Evolutionary conservation across 2,113 vertebrate genomes (phyloP).

Genomic region (Pitta sordida): DNA sequence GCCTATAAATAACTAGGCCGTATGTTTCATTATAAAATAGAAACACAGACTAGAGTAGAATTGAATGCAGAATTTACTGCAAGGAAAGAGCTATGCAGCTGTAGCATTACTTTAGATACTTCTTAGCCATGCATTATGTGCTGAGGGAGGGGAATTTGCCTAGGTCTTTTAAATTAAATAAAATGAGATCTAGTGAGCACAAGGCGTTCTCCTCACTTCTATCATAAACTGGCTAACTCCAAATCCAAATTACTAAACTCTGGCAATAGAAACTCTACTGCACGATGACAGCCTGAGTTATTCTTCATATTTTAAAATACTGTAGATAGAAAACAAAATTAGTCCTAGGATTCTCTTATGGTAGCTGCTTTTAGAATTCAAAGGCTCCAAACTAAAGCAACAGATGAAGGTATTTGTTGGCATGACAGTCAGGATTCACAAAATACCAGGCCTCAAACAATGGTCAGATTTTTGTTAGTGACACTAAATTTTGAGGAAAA

Average conservation of each 20-base stretch:
- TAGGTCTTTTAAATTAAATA: slow-evolving; percentile 17
- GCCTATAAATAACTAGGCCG: slow-evolving; percentile 73
- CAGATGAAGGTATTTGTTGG: neutral
- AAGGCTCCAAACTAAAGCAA: neutral
- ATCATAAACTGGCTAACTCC: neutral
- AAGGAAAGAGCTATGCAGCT: slow-evolving; percentile 24
- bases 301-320: neutral
- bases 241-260: neutral
- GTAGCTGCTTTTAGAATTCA: neutral
- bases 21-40: slow-evolving; percentile 68
- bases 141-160: neutral
- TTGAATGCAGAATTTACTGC: slow-evolving; percentile 35
- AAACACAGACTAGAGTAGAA: slow-evolving; percentile 50
- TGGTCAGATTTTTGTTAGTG: neutral
- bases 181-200: neutral
- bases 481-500: neutral
- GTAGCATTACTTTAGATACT: slow-evolving; percentile 17
- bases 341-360: neutral
- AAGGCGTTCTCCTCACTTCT: neutral
- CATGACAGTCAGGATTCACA: neutral
- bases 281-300: neutral
- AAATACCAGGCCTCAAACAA: neutral
- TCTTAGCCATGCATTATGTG: slow-evolving; percentile 15
- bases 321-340: neutral
- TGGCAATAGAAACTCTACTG: neutral